Percentiles rank a stretch among this genome's conserved stretches.
phyloP scores from a whole-genome alignment of 2,888 invertebrate genomes.

The Clistopyga incitator region DNA sequence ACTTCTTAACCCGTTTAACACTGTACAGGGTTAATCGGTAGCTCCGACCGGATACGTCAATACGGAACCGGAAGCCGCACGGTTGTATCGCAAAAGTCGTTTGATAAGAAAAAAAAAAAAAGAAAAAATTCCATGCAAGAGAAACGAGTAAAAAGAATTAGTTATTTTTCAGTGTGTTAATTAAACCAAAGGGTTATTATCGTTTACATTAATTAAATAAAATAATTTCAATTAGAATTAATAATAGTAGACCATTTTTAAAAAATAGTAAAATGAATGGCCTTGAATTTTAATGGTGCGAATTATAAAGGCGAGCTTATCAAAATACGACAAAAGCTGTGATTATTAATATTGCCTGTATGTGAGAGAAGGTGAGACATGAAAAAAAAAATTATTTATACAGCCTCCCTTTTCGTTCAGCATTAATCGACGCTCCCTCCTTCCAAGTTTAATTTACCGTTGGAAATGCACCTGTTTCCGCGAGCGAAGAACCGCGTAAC shows the following conservation, averaged over 20 bases:
- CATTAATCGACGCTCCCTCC: slow-evolving; percentile 69
- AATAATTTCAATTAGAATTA: too few species aligned
- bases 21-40: slow-evolving; percentile 23
- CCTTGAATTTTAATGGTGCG: too few species aligned
- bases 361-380: not conserved
- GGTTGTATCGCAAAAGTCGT: slow-evolving; percentile 70
- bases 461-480: slow-evolving; percentile 75
- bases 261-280: too few species aligned
- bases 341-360: not conserved
- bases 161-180: slow-evolving; percentile 27
- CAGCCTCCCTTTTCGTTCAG: slow-evolving; percentile 64
- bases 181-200: slow-evolving; percentile 12
- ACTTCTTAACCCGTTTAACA: not conserved
- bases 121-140: slow-evolving; percentile 47
- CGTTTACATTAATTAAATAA: too few species aligned
- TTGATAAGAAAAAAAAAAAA: slow-evolving; percentile 71
- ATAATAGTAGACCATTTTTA: too few species aligned
- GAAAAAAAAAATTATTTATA: slow-evolving; percentile 41
- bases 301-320: too few species aligned
- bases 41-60: slow-evolving; percentile 64
- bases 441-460: slow-evolving; percentile 73
- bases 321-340: not conserved
- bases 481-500: slow-evolving; percentile 65
- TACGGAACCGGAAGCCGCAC: slow-evolving; percentile 74
- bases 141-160: slow-evolving; percentile 64